These are phyloP conservation scores for Drosophila rellima DNA, from an alignment of 2,888 invertebrate genomes.

Conservation along the genomic window DNA sequence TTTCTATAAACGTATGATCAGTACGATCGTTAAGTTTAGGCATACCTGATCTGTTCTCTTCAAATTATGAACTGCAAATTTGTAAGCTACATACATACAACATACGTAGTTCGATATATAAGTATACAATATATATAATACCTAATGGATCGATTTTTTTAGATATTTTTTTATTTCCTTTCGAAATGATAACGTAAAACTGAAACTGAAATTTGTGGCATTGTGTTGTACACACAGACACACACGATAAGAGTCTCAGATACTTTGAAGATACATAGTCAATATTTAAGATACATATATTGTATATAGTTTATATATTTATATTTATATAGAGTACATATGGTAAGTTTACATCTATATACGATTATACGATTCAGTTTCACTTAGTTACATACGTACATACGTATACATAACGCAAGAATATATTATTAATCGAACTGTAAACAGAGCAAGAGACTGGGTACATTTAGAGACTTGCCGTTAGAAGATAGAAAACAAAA, in stretches of 20 bases:
- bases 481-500: conserved; percentile 31
- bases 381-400: conserved; percentile 64
- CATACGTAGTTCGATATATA: conserved; percentile 17
- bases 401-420: conserved; percentile 62
- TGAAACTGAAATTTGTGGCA: conserved; percentile 13
- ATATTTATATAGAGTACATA: conserved; percentile 24
- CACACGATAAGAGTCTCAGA: conserved; percentile 24
- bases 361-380: conserved; percentile 53
- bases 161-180: background rate
- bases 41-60: conserved; percentile 16
- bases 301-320: conserved; percentile 5
- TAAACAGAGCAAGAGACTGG: conserved; percentile 65
- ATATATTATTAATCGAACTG: conserved; percentile 58
- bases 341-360: conserved; percentile 48
- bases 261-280: conserved; percentile 27
- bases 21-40: background rate
- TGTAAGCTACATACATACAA: conserved; percentile 43
- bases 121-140: conserved; percentile 16
- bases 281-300: conserved; percentile 20
- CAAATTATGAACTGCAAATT: conserved; percentile 20
- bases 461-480: conserved; percentile 63
- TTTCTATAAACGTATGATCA: conserved; percentile 2
- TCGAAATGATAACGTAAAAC: conserved; percentile 1
- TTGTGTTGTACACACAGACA: conserved; percentile 12
- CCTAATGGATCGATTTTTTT: conserved; percentile 4